These are phyloP conservation scores for Tetragnatha versicolor DNA, from an alignment of 1,140 invertebrate genomes.

Conservation along the genomic window DNA sequence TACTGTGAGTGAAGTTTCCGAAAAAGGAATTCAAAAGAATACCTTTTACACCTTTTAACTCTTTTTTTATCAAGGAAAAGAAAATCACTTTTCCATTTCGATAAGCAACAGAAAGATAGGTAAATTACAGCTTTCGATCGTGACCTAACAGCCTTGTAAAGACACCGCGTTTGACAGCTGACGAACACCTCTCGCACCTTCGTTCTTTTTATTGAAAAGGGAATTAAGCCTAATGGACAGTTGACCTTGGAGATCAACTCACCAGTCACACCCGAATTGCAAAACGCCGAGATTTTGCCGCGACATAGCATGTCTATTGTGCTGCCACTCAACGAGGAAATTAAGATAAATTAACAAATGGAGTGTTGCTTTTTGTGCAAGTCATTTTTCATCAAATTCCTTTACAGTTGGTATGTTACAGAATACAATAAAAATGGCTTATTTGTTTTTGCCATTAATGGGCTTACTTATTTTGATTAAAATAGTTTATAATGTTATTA, in stretches of 20 bases:
- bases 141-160: background rate
- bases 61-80: background rate
- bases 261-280: background rate
- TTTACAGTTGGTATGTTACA: too few relatives aligned
- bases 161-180: background rate
- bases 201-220: conserved; percentile 1
- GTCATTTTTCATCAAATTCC: too few relatives aligned
- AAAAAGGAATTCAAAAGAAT: background rate
- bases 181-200: background rate
- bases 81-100: background rate
- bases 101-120: too few relatives aligned
- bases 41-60: too few relatives aligned
- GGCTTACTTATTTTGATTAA: too few relatives aligned
- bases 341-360: background rate
- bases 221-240: background rate
- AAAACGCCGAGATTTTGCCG: background rate
- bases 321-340: background rate
- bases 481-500: too few relatives aligned
- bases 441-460: too few relatives aligned
- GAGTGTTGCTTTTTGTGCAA: too few relatives aligned
- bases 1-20: background rate
- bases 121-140: too few relatives aligned
- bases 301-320: background rate
- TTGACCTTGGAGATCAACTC: background rate
- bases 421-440: too few relatives aligned